phyloP scores from a whole-genome alignment of 1,140 invertebrate species.

The Reticulitermes speratus region DNA sequence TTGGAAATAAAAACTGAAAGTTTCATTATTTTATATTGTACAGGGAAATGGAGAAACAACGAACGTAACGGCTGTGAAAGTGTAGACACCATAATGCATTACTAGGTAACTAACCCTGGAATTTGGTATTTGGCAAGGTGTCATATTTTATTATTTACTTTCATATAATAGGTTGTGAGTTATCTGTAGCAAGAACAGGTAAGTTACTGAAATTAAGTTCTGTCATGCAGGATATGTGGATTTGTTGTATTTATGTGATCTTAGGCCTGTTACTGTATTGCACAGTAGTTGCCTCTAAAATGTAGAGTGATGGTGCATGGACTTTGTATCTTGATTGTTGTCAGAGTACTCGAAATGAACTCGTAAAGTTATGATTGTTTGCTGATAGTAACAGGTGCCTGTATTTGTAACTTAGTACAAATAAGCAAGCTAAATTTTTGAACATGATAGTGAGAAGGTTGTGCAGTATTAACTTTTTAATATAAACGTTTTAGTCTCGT shows the following conservation, averaged over 20 bases:
- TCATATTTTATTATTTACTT: background rate
- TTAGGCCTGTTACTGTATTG: too few species aligned
- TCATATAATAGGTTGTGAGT: background rate
- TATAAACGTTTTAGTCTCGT: too few species aligned
- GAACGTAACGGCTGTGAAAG: conserved; percentile 25
- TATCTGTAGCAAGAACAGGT: background rate
- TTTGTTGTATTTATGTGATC: background rate
- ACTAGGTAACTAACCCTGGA: background rate
- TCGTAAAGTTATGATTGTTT: too few species aligned
- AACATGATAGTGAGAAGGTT: too few species aligned
- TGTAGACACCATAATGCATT: background rate
- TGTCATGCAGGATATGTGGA: background rate
- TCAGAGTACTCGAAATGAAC: too few species aligned
- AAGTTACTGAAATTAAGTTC: background rate
- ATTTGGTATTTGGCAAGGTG: background rate
- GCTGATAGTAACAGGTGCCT: too few species aligned
- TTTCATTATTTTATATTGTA: background rate
- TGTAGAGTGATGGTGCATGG: too few species aligned
- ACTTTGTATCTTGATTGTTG: too few species aligned
- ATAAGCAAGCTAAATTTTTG: too few species aligned
- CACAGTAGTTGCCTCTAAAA: too few species aligned
- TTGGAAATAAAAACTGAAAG: background rate
- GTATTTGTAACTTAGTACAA: too few species aligned
- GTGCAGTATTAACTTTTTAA: too few species aligned
- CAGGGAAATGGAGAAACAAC: conserved; percentile 20